Conservation (phyloP, 2,888 invertebrate species). For the Mactromeris polynyma region DNA sequence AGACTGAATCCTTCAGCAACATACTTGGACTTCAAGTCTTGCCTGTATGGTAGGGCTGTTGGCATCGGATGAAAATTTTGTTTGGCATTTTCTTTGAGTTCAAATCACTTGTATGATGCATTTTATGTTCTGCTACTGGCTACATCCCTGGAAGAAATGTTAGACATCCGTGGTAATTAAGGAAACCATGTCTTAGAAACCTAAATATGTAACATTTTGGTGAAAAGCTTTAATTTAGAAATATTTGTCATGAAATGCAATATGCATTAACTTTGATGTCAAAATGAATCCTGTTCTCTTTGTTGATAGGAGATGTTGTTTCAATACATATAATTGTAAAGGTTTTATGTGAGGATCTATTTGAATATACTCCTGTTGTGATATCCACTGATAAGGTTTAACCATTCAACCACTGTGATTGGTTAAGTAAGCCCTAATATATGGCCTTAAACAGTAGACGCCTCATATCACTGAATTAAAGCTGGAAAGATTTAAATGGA, state of each 20-base stretch:
- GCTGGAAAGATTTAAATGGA: neutral
- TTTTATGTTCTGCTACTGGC: too few species aligned
- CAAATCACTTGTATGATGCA: neutral
- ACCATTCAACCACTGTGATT: neutral
- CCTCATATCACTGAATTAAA: neutral
- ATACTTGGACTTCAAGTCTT: too few species aligned
- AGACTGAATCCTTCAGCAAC: too few species aligned
- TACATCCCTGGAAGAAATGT: neutral
- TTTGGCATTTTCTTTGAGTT: neutral
- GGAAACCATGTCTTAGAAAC: neutral
- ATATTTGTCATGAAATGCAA: slow-evolving; percentile 6
- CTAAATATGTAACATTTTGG: neutral
- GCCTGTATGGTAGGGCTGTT: too few species aligned
- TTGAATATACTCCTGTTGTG: neutral
- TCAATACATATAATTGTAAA: neutral
- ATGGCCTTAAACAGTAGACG: neutral
- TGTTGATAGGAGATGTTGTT: neutral
- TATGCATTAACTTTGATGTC: neutral
- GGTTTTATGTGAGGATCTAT: neutral
- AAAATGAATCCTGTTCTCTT: neutral
- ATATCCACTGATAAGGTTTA: neutral
- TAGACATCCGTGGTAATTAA: neutral
- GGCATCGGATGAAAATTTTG: too few species aligned
- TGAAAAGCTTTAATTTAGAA: neutral
- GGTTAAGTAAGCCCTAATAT: neutral